Evolutionary conservation across 2,797 vertebrate species (phyloP).

Genomic region (Trematomus bernacchii): DNA sequence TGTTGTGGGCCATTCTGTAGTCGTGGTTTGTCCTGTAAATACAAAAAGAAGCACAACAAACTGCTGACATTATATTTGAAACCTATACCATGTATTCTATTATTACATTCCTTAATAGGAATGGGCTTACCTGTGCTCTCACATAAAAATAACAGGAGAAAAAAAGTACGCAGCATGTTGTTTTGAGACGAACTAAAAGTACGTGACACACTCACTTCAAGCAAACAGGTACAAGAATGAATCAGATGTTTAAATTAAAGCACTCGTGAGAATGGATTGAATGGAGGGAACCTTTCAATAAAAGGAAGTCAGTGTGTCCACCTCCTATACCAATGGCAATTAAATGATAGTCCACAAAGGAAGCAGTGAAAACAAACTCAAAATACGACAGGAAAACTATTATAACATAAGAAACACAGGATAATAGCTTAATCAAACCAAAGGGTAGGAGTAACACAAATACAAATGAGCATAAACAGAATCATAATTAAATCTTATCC

Average conservation of each 20-base stretch:
- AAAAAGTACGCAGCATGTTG: slow-evolving; percentile 52
- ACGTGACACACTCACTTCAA: slow-evolving; percentile 3
- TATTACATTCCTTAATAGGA: not conserved
- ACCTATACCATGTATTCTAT: not conserved
- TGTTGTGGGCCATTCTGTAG: rapidly evolving
- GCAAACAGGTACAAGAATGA: slow-evolving; percentile 6
- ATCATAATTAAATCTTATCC: slow-evolving; percentile 31
- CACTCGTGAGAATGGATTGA: slow-evolving; percentile 58
- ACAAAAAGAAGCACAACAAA: slow-evolving; percentile 17
- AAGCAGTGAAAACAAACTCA: too few relatives aligned
- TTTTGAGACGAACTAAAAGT: not conserved
- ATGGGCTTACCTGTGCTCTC: slow-evolving; percentile 56
- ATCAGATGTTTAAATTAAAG: not conserved
- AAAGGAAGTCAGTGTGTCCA: slow-evolving; percentile 45
- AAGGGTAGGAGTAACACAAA: not conserved
- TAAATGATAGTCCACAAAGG: not conserved
- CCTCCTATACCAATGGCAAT: too few relatives aligned
- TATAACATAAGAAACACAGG: not conserved
- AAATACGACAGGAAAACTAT: not conserved
- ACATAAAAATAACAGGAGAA: slow-evolving; percentile 37
- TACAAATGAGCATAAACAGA: slow-evolving; percentile 11
- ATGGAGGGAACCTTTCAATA: not conserved
- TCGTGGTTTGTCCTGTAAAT: not conserved
- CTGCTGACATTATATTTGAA: not conserved
- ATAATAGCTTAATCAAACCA: not conserved